Base-by-base conservation (phyloP, 2,113 vertebrate species). In the Tragelaphus buxtoni region DNA sequence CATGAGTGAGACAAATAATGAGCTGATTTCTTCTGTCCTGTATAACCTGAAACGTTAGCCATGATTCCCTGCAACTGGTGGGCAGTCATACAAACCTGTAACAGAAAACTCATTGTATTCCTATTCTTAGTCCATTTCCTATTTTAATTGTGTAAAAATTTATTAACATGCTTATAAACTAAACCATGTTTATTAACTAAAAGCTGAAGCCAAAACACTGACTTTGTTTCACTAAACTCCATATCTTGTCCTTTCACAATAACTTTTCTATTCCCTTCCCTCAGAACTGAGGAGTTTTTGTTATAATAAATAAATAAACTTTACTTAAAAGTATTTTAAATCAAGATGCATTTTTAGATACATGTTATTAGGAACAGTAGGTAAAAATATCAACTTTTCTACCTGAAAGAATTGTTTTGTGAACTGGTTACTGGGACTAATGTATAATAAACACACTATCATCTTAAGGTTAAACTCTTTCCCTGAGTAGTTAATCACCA, bases 1-100 rank as follows among this genome's bases (percentile, higher is more conserved):
- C 76, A 92, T 65, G 97, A 97, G 93, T 26, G 82, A 92, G 97
- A 84, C 24, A 90, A 83, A 95, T 95, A 97, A 93, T 45, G 84
- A 97, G 83, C 58, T 88, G 45, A 77, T 96, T 93, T 94, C 90
- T 94, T 91, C 60, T 92, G 79, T 56, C 61, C 95, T n/a, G 12
- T 14, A 32, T 53, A 94, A 72, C 65, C 39, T 42, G 55, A 53
- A 90, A 63, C 17, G 18, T 84, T 39, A 49, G 56, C 76, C 76
- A 60, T 32, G 8, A 26, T 65, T 89, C 49, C 72, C 30, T 32
- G 16, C 16, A 56, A 42, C 18, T 28, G 79, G 88, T 9, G 8
- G 74, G 30, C 45, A 2, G 32, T 85, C 45, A 45, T 12, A 12
- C 24, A 45, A 60, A 56, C 18, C 32, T 86, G 22, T 32, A 82